A percentile compares a stretch with the other conserved stretches of the same genome.
These are phyloP conservation scores for Gastracanthus pulcherrimus DNA, from an alignment of 2,888 invertebrate species.

Conservation along the genomic window DNA sequence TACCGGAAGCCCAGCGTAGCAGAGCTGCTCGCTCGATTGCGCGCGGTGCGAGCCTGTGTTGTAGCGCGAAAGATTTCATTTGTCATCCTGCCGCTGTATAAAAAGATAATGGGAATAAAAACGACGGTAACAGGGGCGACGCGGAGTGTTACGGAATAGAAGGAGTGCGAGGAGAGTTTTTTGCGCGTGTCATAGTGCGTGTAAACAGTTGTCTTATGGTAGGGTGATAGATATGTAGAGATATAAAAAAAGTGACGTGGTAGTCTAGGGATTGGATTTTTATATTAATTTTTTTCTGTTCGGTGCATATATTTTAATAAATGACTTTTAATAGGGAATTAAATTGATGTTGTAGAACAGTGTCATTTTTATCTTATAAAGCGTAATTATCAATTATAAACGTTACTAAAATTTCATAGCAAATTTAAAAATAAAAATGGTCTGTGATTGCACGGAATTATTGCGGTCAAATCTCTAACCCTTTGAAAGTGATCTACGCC, in stretches of 20 bases:
- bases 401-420: too few species aligned
- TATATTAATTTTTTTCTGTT: not conserved
- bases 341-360: too few species aligned
- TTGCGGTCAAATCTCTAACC: too few species aligned
- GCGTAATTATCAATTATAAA: too few species aligned
- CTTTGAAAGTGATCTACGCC: too few species aligned
- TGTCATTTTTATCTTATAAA: too few species aligned
- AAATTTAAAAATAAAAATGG: too few species aligned
- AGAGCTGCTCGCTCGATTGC: not conserved
- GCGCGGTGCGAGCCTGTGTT: not conserved
- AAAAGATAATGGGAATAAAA: slow-evolving; percentile 51
- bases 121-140: not conserved
- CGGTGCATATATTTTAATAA: too few species aligned
- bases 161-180: not conserved
- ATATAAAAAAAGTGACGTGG: slow-evolving; percentile 1
- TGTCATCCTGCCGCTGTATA: slow-evolving; percentile 41
- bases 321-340: too few species aligned
- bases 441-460: too few species aligned
- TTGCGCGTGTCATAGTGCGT: not conserved
- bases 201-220: not conserved
- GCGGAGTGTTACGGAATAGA: not conserved
- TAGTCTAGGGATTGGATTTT: not conserved
- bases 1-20: not conserved
- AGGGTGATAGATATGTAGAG: not conserved
- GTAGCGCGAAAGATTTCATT: slow-evolving; percentile 53